These are phyloP conservation scores for Limosa lapponica DNA, from an alignment of 2,797 vertebrate genomes.

Conservation along the genomic window DNA sequence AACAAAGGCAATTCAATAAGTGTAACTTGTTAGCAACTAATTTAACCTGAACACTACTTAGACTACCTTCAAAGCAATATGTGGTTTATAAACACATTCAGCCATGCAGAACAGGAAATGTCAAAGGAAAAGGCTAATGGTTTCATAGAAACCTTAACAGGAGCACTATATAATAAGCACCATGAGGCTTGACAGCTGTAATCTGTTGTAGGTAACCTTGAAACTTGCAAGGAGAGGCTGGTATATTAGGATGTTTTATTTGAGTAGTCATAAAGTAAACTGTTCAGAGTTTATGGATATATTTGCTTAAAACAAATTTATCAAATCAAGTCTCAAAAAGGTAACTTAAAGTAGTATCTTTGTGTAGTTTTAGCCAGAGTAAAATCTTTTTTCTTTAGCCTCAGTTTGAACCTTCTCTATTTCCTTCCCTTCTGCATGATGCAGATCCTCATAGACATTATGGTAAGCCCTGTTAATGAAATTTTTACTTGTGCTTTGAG, in stretches of 20 bases:
- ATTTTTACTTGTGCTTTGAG: slow-evolving; percentile 12
- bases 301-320: slow-evolving; percentile 28
- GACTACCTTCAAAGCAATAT: slow-evolving; percentile 51
- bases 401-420: neutral
- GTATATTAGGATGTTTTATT: slow-evolving; percentile 13
- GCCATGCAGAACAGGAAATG: slow-evolving; percentile 70
- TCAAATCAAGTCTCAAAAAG: neutral
- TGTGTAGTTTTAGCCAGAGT: neutral
- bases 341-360: neutral
- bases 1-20: slow-evolving; percentile 46
- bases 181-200: slow-evolving; percentile 56
- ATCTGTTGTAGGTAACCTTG: slow-evolving; percentile 64
- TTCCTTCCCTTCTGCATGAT: neutral
- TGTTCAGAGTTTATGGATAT: neutral
- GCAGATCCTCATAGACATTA: neutral
- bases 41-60: slow-evolving; percentile 53
- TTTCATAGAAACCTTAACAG: slow-evolving; percentile 63
- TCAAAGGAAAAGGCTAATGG: slow-evolving; percentile 69
- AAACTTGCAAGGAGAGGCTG: slow-evolving; percentile 55
- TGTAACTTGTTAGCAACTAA: slow-evolving; percentile 48
- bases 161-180: slow-evolving; percentile 47
- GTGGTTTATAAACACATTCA: slow-evolving; percentile 53
- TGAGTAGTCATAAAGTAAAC: slow-evolving; percentile 30
- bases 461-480: neutral
- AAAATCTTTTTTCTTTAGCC: neutral